These are phyloP conservation scores for Neuroscelio doddi DNA, from an alignment of 2,888 invertebrate genomes.

Conservation along the genomic window DNA sequence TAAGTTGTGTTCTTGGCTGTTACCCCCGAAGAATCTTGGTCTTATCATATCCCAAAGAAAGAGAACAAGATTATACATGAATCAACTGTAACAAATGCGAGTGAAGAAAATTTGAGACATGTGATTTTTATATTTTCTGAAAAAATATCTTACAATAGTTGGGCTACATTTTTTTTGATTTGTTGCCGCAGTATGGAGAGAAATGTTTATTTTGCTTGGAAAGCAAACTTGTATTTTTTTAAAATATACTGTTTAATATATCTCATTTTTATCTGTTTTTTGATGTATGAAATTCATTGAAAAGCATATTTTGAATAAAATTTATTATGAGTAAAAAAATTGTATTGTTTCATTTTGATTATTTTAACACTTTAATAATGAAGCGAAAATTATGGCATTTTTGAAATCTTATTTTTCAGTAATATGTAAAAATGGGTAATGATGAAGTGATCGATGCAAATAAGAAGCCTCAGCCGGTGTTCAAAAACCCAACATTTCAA, in stretches of 20 bases:
- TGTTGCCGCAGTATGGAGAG: too few relatives aligned
- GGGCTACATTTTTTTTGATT: too few relatives aligned
- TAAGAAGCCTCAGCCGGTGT: constrained; percentile 61
- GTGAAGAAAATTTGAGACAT: constrained; percentile 2
- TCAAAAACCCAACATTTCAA: constrained; percentile 65
- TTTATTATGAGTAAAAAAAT: not conserved
- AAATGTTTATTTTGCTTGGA: too few relatives aligned
- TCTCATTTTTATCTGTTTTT: not conserved
- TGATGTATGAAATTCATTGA: not conserved
- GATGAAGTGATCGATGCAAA: constrained; percentile 60
- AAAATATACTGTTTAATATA: too few relatives aligned
- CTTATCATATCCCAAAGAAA: constrained; percentile 33
- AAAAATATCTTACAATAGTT: too few relatives aligned
- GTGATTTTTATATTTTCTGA: too few relatives aligned
- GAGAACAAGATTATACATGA: constrained; percentile 7
- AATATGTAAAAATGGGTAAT: constrained; percentile 57
- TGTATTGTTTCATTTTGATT: too few relatives aligned
- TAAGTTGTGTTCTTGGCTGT: constrained; percentile 48
- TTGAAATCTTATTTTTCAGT: constrained; percentile 23
- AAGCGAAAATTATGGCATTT: too few relatives aligned
- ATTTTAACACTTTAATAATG: too few relatives aligned
- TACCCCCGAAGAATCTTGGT: constrained; percentile 43
- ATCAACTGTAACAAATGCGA: not conserved
- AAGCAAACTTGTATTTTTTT: too few relatives aligned
- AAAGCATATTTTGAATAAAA: not conserved